Evolutionary conservation across 2,888 invertebrate species (phyloP).

Genomic region (Serrognathus titanus): DNA sequence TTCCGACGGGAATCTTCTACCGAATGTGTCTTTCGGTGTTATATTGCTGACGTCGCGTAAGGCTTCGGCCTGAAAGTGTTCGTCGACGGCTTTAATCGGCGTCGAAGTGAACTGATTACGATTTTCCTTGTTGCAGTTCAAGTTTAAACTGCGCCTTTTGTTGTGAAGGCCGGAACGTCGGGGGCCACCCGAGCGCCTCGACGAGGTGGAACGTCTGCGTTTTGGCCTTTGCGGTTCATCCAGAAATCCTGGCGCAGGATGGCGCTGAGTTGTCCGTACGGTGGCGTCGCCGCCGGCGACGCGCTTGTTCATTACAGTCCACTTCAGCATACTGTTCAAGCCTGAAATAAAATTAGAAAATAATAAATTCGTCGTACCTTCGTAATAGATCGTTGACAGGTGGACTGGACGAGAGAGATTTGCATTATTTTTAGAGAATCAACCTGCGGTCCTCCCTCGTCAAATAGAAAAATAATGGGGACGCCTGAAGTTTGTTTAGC

Average conservation of each 20-base stretch:
- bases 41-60: conserved; percentile 62
- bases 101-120: conserved; percentile 60
- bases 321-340: conserved; percentile 59
- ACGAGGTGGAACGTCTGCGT: conserved; percentile 48
- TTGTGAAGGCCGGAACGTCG: conserved; percentile 34
- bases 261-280: not conserved
- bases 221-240: conserved; percentile 48
- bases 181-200: conserved; percentile 46
- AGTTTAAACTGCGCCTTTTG: conserved; percentile 54
- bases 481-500: too few relatives aligned
- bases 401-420: too few relatives aligned
- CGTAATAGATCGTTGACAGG: too few relatives aligned
- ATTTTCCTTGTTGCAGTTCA: conserved; percentile 58
- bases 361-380: too few relatives aligned
- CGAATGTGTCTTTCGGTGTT: conserved; percentile 48
- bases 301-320: conserved; percentile 51
- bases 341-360: not conserved
- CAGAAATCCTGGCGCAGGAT: not conserved
- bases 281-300: conserved; percentile 29
- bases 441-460: too few relatives aligned
- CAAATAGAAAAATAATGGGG: too few relatives aligned
- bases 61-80: conserved; percentile 43
- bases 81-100: conserved; percentile 51
- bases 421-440: too few relatives aligned
- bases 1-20: conserved; percentile 24